phyloP scores from a whole-genome alignment of 53 echinoderm and acorn worm species.

The Actinopyga echinites region DNA sequence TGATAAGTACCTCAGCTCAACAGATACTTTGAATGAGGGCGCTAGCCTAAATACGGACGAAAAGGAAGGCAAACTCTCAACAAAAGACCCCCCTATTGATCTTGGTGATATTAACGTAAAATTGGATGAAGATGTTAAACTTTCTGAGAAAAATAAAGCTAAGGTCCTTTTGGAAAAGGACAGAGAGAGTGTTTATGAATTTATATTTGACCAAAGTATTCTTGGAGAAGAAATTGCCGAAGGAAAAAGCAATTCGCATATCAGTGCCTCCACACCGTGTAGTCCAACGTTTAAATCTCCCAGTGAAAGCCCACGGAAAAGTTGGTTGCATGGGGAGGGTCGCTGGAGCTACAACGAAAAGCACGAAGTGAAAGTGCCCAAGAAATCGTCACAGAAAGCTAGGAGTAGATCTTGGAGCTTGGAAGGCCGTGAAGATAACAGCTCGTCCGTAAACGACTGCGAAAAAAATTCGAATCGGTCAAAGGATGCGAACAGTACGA shows the following conservation, averaged over 20 bases:
- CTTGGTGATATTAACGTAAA: too few relatives aligned
- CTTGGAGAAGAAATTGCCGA: too few relatives aligned
- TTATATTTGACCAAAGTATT: too few relatives aligned
- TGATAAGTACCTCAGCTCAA: not conserved
- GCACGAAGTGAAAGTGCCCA: not conserved
- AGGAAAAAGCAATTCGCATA: too few relatives aligned
- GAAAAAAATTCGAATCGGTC: not conserved
- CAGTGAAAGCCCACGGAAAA: not conserved
- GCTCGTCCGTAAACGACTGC: not conserved
- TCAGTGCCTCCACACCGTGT: too few relatives aligned
- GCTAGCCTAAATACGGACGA: not conserved
- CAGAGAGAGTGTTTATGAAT: too few relatives aligned
- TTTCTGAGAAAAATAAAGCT: too few relatives aligned
- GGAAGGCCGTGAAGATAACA: not conserved
- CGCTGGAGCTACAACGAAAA: slow-evolving; percentile 9
- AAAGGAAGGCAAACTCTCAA: too few relatives aligned
- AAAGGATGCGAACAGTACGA: not conserved
- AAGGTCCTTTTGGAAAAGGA: too few relatives aligned
- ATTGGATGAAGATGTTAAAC: too few relatives aligned
- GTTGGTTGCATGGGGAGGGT: slow-evolving; percentile 17
- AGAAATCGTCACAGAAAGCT: not conserved
- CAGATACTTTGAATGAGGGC: not conserved
- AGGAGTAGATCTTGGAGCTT: not conserved
- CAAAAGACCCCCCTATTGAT: too few relatives aligned
- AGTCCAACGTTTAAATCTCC: too few relatives aligned